Percentiles rank a stretch among this genome's conserved stretches.
phyloP scores from a whole-genome alignment of 2,797 vertebrate species.

The Lophotriccus pileatus region DNA sequence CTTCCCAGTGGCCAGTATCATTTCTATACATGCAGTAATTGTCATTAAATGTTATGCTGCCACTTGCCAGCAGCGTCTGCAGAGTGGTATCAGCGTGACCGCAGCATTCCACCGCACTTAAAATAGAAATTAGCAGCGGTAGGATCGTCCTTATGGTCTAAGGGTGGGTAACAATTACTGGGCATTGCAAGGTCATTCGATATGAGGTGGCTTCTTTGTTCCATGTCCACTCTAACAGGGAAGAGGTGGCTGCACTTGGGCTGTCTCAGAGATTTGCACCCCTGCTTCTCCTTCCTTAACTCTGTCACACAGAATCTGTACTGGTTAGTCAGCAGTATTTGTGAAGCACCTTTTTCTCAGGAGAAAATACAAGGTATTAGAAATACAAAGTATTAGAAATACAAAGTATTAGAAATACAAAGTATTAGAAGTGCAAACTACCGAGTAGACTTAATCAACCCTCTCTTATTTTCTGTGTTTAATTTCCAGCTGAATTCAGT shows the following conservation, averaged over 20 bases:
- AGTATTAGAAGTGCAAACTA: background rate
- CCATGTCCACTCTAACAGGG: background rate
- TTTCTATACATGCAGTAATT: background rate
- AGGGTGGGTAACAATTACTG: background rate
- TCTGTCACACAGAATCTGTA: background rate
- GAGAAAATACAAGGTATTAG: background rate
- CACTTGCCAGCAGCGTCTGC: background rate
- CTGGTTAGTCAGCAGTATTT: background rate
- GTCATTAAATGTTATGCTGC: background rate
- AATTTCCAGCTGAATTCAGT: background rate
- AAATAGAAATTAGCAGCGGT: conserved; percentile 14
- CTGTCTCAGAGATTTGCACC: background rate
- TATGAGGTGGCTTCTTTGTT: background rate
- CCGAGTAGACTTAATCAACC: rapidly evolving
- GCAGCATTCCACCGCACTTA: background rate
- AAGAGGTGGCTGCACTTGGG: background rate
- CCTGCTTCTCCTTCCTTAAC: background rate
- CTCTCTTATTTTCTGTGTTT: background rate
- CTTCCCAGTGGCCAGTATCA: background rate
- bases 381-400: background rate
- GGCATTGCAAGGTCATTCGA: background rate
- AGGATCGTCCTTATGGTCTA: background rate
- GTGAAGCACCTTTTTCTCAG: background rate
- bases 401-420: background rate
- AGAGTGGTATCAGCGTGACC: background rate